phyloP scores from a whole-genome alignment of 2,113 vertebrate species.

The Anas platyrhynchos region DNA sequence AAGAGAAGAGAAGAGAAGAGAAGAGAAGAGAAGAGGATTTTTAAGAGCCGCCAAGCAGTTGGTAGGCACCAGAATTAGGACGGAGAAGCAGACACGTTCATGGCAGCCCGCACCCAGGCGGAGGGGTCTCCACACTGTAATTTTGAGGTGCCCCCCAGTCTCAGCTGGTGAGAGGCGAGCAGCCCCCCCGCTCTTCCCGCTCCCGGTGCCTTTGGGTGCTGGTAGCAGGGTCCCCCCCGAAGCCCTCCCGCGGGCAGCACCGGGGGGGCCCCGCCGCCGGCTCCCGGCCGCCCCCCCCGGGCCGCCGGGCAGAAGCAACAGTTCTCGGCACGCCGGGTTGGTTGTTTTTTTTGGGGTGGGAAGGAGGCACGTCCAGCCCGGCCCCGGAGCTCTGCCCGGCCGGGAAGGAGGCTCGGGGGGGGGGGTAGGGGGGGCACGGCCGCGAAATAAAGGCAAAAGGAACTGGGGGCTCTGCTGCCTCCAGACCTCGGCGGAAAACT shows the following conservation, averaged over 20 bases:
- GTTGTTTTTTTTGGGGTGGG: neutral
- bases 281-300: neutral
- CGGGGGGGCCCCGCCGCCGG: no score
- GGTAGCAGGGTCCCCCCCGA: no score
- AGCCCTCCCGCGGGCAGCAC: no score
- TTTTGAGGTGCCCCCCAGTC: slow-evolving; percentile 41
- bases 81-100: slow-evolving; percentile 30
- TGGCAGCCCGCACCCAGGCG: neutral
- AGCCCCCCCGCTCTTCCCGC: neutral
- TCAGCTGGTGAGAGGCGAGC: neutral
- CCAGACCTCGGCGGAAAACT: neutral
- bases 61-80: slow-evolving; percentile 34
- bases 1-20: no score
- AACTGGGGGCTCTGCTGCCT: neutral
- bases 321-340: neutral
- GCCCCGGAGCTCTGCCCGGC: neutral
- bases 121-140: slow-evolving; percentile 17
- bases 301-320: slow-evolving; percentile 6
- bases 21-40: neutral
- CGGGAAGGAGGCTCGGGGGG: no score
- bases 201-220: neutral
- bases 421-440: neutral
- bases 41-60: slow-evolving; percentile 36
- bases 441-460: neutral
- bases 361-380: neutral